These are phyloP conservation scores for Suricata suricatta DNA, from an alignment of 2,113 vertebrate species.

Conservation along the genomic window DNA sequence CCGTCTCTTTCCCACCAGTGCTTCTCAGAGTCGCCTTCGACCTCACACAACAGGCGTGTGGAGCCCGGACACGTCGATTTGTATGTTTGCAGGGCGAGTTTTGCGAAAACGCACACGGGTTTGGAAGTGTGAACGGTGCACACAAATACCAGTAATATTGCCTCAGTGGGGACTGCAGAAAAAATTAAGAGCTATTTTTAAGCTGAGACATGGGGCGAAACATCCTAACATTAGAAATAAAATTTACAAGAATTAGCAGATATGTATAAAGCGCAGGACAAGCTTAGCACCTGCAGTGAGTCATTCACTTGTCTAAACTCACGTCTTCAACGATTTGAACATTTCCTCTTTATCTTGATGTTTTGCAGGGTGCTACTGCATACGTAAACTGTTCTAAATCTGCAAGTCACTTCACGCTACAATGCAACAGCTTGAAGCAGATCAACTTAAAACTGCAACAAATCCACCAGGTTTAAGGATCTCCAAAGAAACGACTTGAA, in stretches of 20 bases:
- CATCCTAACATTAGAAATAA: background rate
- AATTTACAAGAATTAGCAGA: background rate
- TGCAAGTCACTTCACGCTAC: background rate
- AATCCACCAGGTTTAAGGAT: background rate
- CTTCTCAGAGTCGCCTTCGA: fast-evolving
- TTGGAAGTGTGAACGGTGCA: background rate
- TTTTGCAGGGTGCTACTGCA: background rate
- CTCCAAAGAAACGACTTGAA: background rate
- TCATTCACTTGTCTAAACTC: slow-evolving; percentile 55
- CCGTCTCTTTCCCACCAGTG: fast-evolving
- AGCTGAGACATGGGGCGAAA: fast-evolving
- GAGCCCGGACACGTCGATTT: fast-evolving
- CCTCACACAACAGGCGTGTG: background rate
- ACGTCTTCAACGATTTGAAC: background rate
- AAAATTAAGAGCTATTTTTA: background rate
- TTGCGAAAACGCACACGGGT: fast-evolving
- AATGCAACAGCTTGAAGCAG: background rate
- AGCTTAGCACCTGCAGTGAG: background rate
- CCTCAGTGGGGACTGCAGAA: background rate
- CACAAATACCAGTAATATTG: fast-evolving
- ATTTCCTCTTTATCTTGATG: slow-evolving; percentile 53
- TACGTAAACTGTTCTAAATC: background rate
- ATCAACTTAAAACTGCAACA: background rate
- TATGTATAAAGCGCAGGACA: background rate
- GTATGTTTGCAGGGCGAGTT: fast-evolving